Conservation (phyloP, 1,140 invertebrate genomes). For the Phthorimaea operculella region DNA sequence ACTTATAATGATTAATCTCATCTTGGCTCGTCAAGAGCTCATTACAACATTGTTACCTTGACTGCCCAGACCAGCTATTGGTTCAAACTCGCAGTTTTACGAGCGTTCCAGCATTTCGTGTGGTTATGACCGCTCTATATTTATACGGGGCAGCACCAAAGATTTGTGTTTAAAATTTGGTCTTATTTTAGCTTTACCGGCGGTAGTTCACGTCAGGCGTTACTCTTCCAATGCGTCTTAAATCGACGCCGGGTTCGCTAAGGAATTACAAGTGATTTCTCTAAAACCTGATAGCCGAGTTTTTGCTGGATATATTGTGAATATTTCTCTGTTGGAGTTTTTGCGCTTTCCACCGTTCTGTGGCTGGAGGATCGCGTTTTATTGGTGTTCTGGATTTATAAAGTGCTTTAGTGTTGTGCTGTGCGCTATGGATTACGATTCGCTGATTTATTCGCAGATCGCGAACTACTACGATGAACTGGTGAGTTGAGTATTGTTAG, state of each 20-base stretch:
- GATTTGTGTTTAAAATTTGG: constrained; percentile 68
- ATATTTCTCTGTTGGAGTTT: too few species aligned
- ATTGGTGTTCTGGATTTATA: constrained; percentile 10
- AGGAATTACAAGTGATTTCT: constrained; percentile 12
- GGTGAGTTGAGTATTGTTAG: constrained; percentile 44
- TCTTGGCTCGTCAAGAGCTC: too few species aligned
- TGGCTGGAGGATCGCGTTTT: not conserved
- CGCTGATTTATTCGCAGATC: constrained; percentile 56
- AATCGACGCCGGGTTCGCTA: constrained; percentile 39
- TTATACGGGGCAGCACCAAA: constrained; percentile 37
- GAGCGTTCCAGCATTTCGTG: constrained; percentile 6
- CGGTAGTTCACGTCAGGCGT: constrained; percentile 58
- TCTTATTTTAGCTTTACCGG: constrained; percentile 68
- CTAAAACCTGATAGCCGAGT: not conserved
- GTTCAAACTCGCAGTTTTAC: constrained; percentile 8
- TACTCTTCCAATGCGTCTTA: constrained; percentile 63
- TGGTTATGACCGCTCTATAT: constrained; percentile 41
- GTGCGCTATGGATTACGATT: constrained; percentile 61
- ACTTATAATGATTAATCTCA: too few species aligned
- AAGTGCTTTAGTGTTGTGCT: constrained; percentile 20
- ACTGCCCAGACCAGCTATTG: not conserved
- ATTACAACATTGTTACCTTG: too few species aligned
- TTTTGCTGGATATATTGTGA: not conserved
- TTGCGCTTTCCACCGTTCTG: too few species aligned
- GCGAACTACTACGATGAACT: constrained; percentile 62